A percentile compares a stretch with the other conserved stretches of the same genome.
Conservation (phyloP, 2,888 invertebrate genomes). For the Drosophila birchii region DNA sequence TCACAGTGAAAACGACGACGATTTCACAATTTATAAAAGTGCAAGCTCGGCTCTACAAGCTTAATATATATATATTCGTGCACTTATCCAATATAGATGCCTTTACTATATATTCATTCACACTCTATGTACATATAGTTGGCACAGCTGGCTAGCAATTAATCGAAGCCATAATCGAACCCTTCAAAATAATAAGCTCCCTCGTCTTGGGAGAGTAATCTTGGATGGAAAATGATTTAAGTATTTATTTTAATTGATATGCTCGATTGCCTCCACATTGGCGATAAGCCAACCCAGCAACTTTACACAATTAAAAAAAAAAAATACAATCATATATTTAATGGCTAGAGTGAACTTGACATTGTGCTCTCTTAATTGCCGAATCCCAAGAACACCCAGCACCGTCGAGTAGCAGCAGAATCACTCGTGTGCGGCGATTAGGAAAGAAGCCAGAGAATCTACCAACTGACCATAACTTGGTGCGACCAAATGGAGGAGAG, state of each 20-base stretch:
- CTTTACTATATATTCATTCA: constrained; percentile 26
- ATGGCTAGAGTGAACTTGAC: constrained; percentile 67
- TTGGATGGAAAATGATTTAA: constrained; percentile 37
- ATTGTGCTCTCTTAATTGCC: constrained; percentile 59
- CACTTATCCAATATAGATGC: constrained; percentile 32
- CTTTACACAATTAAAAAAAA: constrained; percentile 28
- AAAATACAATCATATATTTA: constrained; percentile 54
- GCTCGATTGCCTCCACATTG: constrained; percentile 37
- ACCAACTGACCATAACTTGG: constrained; percentile 54
- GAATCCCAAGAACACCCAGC: constrained; percentile 61
- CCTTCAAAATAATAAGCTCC: constrained; percentile 6
- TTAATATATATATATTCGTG: constrained; percentile 9
- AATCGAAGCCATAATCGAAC: constrained; percentile 15
- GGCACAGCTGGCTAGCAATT: constrained; percentile 26
- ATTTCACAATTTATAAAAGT: constrained; percentile 73
- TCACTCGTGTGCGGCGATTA: constrained; percentile 66
- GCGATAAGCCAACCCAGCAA: constrained; percentile 48
- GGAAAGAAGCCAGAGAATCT: constrained; percentile 42
- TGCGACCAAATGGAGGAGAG: not conserved
- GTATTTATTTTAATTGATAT: constrained; percentile 42
- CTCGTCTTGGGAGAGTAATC: constrained; percentile 34
- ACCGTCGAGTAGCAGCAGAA: constrained; percentile 34
- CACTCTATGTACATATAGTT: constrained; percentile 4
- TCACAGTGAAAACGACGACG: constrained; percentile 39
- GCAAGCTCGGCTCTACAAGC: constrained; percentile 53